Base-by-base conservation (phyloP, 2,113 vertebrate genomes). In the Vidua chalybeata region DNA sequence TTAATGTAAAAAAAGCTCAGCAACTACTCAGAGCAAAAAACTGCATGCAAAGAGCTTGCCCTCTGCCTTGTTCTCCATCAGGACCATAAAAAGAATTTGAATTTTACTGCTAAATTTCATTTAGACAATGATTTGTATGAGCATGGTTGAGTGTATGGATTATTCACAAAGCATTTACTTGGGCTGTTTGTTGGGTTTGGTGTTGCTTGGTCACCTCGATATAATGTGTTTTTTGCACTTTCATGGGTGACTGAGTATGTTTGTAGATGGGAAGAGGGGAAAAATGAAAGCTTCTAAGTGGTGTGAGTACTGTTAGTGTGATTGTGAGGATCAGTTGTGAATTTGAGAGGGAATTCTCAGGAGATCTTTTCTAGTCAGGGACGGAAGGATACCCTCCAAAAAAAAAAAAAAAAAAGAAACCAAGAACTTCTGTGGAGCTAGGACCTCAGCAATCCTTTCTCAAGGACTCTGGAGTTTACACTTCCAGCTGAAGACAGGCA, bases 41-140 rank as follows among this genome's bases (percentile, higher is more conserved):
- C 73, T 17, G 19, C 5, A 1, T 37, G 52, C 33, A 52, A 67
- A 41, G 54, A 71, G 11, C 41, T 72, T 90, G 66, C 45, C 69
- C 77, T 92, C 92, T 91, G 69, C 62, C 66, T 89, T 10, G 0
- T 68, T 90, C 37, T 84, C 49, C 15, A 16, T 26, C 62, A 81
- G 73, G 49, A 56, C 52, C 84, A 27, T n/a, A 64, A 83, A 75
- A 30, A 84, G 54, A 72, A 72, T 52, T 52, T 75, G 85, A 87
- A 83, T 96, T 81, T 75, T 86, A 54, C 31, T 92, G 89, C 76
- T 79, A 59, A 62, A 87, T 61, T 79, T 75, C 76, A 58, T 76
- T 75, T 67, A 67, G 64, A 49, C 56, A 76, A 4, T 56, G 33
- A 86, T 74, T 78, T 84, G 4, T 78, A n/a, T 71, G 61, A 94